Conservation (phyloP, 2,888 invertebrate species). For the Macrosoma leucophasiata region DNA sequence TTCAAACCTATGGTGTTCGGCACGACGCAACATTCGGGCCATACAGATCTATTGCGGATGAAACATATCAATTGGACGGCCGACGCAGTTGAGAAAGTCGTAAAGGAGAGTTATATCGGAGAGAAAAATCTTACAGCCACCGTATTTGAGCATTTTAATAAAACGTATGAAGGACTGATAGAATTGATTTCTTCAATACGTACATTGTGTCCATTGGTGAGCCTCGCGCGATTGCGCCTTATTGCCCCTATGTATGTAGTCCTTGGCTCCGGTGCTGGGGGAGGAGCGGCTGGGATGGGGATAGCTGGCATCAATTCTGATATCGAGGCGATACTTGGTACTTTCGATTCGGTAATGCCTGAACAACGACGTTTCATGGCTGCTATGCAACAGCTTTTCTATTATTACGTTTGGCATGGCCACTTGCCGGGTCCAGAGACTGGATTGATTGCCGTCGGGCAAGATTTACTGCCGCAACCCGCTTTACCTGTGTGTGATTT, state of each 20-base stretch:
- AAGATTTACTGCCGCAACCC: constrained; percentile 79
- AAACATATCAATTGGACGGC: constrained; percentile 80
- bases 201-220: constrained; percentile 85
- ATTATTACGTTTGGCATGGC: constrained; percentile 88
- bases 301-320: constrained; percentile 77
- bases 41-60: constrained; percentile 75
- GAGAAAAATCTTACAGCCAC: constrained; percentile 77
- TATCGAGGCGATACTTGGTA: constrained; percentile 85
- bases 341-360: constrained; percentile 81
- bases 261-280: constrained; percentile 76
- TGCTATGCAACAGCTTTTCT: constrained; percentile 88
- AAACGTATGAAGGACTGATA: constrained; percentile 81
- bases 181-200: constrained; percentile 86
- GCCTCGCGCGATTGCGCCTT: constrained; percentile 78
- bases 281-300: constrained; percentile 54
- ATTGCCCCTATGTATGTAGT: constrained; percentile 84
- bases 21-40: constrained; percentile 83
- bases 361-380: constrained; percentile 84
- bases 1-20: constrained; percentile 79
- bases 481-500: constrained; percentile 85
- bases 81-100: constrained; percentile 77
- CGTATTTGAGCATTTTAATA: constrained; percentile 79
- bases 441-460: constrained; percentile 80
- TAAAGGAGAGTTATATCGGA: constrained; percentile 79
- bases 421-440: constrained; percentile 77